phyloP scores from a whole-genome alignment of 2,888 invertebrate genomes.

The Phyto melanocephala region DNA sequence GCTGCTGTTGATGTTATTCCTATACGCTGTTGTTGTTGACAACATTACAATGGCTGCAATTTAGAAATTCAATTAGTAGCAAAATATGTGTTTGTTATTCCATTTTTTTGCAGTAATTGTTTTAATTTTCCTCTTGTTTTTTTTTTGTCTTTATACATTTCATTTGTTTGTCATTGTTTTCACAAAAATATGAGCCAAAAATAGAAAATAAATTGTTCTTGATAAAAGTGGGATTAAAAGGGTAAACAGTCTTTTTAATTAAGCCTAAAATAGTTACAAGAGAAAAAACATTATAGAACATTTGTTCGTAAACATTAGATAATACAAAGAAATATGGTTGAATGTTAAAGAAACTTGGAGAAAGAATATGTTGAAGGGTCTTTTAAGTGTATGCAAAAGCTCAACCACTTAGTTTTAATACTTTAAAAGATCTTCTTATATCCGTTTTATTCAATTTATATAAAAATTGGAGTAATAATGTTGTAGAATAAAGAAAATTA shows the following conservation, averaged over 20 bases:
- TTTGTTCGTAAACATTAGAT: neutral
- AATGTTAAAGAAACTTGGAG: neutral
- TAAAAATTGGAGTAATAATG: no score
- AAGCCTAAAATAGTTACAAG: neutral
- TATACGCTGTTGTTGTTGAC: conserved; percentile 59
- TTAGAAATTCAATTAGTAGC: conserved; percentile 66
- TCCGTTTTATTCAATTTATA: neutral
- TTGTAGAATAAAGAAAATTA: no score
- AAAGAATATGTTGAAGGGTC: neutral
- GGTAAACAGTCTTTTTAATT: neutral
- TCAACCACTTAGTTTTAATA: neutral
- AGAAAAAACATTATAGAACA: neutral
- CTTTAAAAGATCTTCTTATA: neutral
- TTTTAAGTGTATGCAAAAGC: neutral
- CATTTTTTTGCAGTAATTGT: conserved; percentile 49
- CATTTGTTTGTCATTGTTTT: neutral
- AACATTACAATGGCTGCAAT: conserved; percentile 62
- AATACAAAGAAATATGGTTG: neutral
- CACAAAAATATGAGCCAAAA: neutral
- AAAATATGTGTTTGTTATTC: conserved; percentile 65
- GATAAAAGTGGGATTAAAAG: neutral
- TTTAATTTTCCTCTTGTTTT: conserved; percentile 44
- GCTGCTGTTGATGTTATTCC: conserved; percentile 51
- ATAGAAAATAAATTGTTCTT: neutral
- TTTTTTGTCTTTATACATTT: neutral